Percentiles rank a stretch among this genome's conserved stretches.
phyloP scores from a whole-genome alignment of 1,140 invertebrate species.

The Aphelinus certus region DNA sequence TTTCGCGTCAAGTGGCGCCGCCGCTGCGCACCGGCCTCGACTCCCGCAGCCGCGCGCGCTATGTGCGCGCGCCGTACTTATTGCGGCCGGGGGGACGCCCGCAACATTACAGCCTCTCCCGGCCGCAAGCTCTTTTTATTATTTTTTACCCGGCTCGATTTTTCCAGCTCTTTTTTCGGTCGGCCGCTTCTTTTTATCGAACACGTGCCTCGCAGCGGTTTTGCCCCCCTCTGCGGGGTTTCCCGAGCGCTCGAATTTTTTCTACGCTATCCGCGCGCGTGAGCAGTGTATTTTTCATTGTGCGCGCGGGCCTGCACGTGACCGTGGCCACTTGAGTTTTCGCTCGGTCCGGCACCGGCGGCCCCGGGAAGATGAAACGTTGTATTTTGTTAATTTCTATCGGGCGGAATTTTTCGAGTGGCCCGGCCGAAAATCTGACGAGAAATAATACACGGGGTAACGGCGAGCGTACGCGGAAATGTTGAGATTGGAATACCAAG shows the following conservation, averaged over 20 bases:
- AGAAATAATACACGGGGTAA: too few relatives aligned
- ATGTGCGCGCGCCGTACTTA: neutral
- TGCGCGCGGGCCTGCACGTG: neutral
- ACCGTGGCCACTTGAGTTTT: constrained; percentile 5
- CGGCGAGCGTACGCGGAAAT: too few relatives aligned
- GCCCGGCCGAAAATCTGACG: too few relatives aligned
- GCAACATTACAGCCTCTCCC: constrained; percentile 3
- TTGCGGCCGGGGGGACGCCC: neutral
- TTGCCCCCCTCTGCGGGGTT: neutral
- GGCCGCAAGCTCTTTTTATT: neutral
- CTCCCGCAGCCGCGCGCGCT: too few relatives aligned
- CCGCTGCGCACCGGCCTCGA: too few relatives aligned
- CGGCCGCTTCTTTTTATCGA: constrained; percentile 1
- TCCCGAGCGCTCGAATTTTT: neutral
- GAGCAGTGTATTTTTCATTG: constrained; percentile 1
- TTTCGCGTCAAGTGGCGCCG: too few relatives aligned
- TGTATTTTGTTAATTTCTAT: too few relatives aligned
- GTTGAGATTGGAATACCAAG: too few relatives aligned
- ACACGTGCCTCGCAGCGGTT: neutral
- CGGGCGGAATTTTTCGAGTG: too few relatives aligned
- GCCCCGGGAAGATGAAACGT: too few relatives aligned
- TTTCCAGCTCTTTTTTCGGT: neutral
- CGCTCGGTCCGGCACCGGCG: neutral
- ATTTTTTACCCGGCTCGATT: neutral
- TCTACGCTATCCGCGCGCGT: neutral